Evolutionary conservation across 2,113 vertebrate species (phyloP).

Genomic region (Dromaius novaehollandiae): DNA sequence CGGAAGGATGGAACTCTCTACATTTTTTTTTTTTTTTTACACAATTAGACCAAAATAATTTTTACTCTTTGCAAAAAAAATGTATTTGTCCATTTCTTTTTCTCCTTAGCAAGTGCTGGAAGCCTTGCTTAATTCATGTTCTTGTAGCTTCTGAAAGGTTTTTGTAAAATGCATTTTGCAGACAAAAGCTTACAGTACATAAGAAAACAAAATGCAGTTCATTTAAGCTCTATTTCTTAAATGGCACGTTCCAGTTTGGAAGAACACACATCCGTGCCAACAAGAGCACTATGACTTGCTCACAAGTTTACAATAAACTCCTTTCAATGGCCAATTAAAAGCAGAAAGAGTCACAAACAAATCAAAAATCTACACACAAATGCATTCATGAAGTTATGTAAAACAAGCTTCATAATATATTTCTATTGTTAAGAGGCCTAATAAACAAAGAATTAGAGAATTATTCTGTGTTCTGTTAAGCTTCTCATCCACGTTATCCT

Average conservation of each 20-base stretch:
- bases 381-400: not conserved
- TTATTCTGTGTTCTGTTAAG: not conserved
- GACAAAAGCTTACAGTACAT: not conserved
- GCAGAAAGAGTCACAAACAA: not conserved
- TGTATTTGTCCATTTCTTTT: not conserved
- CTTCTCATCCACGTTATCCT: not conserved
- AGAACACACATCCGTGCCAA: not conserved
- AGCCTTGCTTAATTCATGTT: not conserved
- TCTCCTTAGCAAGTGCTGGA: not conserved
- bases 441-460: not conserved
- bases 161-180: not conserved
- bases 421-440: not conserved
- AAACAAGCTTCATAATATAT: not conserved
- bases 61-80: not conserved
- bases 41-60: not conserved
- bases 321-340: not conserved
- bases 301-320: not conserved
- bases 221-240: not conserved
- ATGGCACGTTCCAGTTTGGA: not conserved
- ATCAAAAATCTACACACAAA: not conserved
- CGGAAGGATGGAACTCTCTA: too few species aligned
- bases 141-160: not conserved
- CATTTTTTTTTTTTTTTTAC: too few species aligned
- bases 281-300: not conserved
- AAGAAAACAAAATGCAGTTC: not conserved